Evolutionary conservation across 2,113 vertebrate genomes (phyloP), one percentile per base, ranked within the genome.

Genomic region (Semicossyphus pulcher): DNA sequence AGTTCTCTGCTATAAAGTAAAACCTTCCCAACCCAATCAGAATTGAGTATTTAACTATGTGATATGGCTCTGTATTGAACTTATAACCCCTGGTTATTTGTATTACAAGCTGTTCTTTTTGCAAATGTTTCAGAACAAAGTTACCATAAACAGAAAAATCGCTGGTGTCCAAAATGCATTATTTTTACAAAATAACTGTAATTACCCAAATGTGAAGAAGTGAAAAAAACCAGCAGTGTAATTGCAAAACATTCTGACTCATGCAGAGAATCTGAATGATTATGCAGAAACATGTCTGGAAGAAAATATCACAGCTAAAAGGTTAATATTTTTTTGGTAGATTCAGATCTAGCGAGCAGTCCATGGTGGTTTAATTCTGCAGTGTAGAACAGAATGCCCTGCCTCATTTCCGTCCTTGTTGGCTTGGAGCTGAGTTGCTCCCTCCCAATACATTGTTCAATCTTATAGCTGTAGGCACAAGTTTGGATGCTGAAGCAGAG

Each of bases 391-490:
- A 71, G n/a, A 25, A 71, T 2, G 14, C 31, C 53, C 56, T 23
- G 39, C 45, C 51, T 69, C 32, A 32, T 29, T 57, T 79, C 34
- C 28, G 52, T 25, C 7, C 7, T 25, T 12, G 56, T 52, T 62
- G 51, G n/a, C 11, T 57, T 51, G 12, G 10, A 34, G 54, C 37
- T 11, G n/a, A 59, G 47, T 42, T 61, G 39, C 49, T 74, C 57
- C 47, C 57, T 60, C 47, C 59, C 26, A 81, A 63, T 65, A 20
- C 10, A 18, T 45, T 52, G n/a, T 36, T 21, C 20, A 28, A 36
- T 62, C 32, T 49, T 57, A 82, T 71, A 37, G 67, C 54, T 68
- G 26, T 39, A 63, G 63, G 61, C 67, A 57, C 39, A 76, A 37
- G 25, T 76, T 47, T 76, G 37, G 20, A 76, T 59, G 31, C 26